Conservation (phyloP, 2,888 invertebrate genomes). For the Eupeodes luniger region DNA sequence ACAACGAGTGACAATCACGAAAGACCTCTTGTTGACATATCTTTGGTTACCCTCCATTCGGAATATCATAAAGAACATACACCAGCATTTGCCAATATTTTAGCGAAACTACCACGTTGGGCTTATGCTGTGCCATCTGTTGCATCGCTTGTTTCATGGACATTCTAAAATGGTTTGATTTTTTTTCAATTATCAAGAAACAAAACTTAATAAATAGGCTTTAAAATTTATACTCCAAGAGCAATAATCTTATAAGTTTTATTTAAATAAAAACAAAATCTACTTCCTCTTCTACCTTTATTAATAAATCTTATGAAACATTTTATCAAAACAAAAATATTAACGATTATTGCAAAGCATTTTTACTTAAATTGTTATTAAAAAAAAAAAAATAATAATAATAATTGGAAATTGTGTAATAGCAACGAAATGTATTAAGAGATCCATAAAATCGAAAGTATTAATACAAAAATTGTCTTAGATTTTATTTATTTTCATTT, state of each 20-base stretch:
- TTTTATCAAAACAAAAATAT: slow-evolving; percentile 43
- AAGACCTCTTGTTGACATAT: slow-evolving; percentile 79
- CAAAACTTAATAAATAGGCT: slow-evolving; percentile 15
- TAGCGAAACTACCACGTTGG: slow-evolving; percentile 80
- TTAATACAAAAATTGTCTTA: background rate
- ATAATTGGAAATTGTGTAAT: slow-evolving; percentile 9
- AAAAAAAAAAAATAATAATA: slow-evolving; percentile 39
- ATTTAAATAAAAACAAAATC: slow-evolving; percentile 18
- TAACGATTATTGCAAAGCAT: slow-evolving; percentile 52
- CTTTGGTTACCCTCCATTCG: slow-evolving; percentile 79
- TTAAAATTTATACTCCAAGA: slow-evolving; percentile 54
- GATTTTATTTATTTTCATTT: background rate
- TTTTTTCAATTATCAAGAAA: background rate
- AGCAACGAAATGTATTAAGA: slow-evolving; percentile 34
- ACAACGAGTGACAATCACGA: slow-evolving; percentile 76
- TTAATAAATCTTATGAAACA: slow-evolving; percentile 38
- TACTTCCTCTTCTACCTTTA: slow-evolving; percentile 40
- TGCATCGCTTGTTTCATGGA: slow-evolving; percentile 79
- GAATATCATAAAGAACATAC: slow-evolving; percentile 81
- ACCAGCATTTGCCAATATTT: slow-evolving; percentile 79
- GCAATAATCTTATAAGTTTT: slow-evolving; percentile 63
- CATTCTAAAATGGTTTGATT: slow-evolving; percentile 76
- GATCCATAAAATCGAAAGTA: background rate
- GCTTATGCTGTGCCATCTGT: slow-evolving; percentile 80
- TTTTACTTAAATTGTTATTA: slow-evolving; percentile 46